Evolutionary conservation across 2,888 invertebrate genomes (phyloP).

Genomic region (Eustalomyia histrio): DNA sequence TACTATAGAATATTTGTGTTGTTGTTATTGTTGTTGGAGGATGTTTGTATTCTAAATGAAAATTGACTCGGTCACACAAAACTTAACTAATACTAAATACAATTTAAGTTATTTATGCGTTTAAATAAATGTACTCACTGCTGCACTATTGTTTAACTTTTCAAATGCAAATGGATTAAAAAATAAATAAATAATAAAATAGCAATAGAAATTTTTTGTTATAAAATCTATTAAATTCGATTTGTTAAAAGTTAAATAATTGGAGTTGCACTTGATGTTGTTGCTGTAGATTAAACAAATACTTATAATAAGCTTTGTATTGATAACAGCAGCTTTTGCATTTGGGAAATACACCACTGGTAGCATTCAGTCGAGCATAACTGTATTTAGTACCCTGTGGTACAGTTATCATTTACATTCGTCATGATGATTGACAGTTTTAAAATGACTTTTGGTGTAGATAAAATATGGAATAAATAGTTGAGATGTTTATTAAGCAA

Average conservation of each 20-base stretch:
- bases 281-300: constrained; percentile 11
- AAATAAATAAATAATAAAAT: constrained; percentile 32
- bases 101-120: neutral
- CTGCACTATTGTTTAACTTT: neutral
- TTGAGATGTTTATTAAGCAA: neutral
- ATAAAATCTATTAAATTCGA: neutral
- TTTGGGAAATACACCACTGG: neutral
- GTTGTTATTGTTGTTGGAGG: constrained; percentile 35
- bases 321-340: neutral
- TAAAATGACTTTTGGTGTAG: neutral
- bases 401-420: constrained; percentile 1
- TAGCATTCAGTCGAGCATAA: neutral
- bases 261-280: neutral
- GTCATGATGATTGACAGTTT: constrained; percentile 19
- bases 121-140: neutral
- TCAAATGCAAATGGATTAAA: constrained; percentile 30
- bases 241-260: neutral
- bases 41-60: constrained; percentile 42
- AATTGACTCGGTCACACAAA: constrained; percentile 20
- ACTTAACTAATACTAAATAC: constrained; percentile 19
- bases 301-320: neutral
- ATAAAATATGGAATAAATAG: neutral
- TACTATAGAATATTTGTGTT: constrained; percentile 32
- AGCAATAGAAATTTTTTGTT: neutral
- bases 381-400: neutral